Evolutionary conservation across 2,888 invertebrate genomes (phyloP).

Genomic region (Campoletis raptor): DNA sequence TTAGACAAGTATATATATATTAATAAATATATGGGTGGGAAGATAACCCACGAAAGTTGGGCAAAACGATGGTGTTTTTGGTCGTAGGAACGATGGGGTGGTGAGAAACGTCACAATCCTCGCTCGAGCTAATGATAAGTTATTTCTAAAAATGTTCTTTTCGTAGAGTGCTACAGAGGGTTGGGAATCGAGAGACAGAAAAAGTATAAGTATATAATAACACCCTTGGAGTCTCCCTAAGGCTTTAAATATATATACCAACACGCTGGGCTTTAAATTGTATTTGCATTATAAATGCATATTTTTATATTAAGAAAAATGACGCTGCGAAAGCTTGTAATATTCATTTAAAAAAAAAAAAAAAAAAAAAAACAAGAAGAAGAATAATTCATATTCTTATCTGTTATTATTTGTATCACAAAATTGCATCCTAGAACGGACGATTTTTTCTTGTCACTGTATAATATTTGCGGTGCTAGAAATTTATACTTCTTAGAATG

Average conservation of each 20-base stretch:
- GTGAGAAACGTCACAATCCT: constrained; percentile 19
- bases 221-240: not conserved
- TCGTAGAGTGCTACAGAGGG: constrained; percentile 1
- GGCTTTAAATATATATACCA: not conserved
- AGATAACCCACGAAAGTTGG: constrained; percentile 10
- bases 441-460: not conserved
- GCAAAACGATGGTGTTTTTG: not conserved
- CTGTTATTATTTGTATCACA: not conserved
- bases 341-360: not conserved
- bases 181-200: constrained; percentile 4
- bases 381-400: not conserved
- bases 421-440: not conserved
- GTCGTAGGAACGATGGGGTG: constrained; percentile 1
- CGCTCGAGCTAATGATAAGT: constrained; percentile 69
- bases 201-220: not conserved
- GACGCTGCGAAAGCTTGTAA: not conserved
- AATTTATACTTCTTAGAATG: not conserved
- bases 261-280: not conserved
- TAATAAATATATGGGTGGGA: constrained; percentile 1
- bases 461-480: not conserved
- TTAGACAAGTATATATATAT: not conserved
- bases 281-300: not conserved
- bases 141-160: constrained; percentile 67
- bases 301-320: not conserved
- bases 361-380: not conserved